Base-by-base conservation (phyloP, 1,140 invertebrate species). In the Musca vetustissima region DNA sequence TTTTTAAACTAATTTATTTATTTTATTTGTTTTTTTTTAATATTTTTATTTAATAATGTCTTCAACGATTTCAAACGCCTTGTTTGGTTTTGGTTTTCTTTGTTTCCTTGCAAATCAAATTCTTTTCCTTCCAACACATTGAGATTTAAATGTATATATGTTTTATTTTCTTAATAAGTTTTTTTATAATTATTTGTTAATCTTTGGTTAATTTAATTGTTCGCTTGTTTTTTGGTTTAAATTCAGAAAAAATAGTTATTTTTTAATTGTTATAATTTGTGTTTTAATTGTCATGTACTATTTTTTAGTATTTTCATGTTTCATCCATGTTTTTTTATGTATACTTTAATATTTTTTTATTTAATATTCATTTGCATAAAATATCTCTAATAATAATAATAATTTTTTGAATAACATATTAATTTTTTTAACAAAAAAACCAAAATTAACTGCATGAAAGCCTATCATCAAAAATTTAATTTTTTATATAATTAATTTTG, bases 241-340 rank as follows among this genome's bases (percentile, higher is more conserved):
- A 15, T 61, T 61, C 36, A 61, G 57, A 36, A 61, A 61, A 61
- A 61, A 36, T 32, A 19, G 36, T 61, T 19, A 43, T 1, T 57
- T 61, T 55, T 55, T 55, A 14, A 28, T 4, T 28, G 28, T n/a
- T n/a, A n/a, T n/a, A 28, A 28, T 28, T 28, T 28, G 8, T 28
- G 24, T 1, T 19, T 52, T 52, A 55, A 24, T 55, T 24, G 36
- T 61, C 15, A 61, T 61, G 57, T 61, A 61, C 57, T 61, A 61
- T 61, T 61, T 61, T 61, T 61, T 61, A 61, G 57, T 61, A 61
- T 61, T 59, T 59, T 32, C n/a, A n/a, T n/a, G 25, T 25, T 55
- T 52, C 21, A 11, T 19, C 17, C 49, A 19, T 19, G 28, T 52
- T 43, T 43, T 43, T 8, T 8, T 8, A 9, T 11, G 17, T 21